Conservation (phyloP, 2,888 invertebrate species). For the Suillia variegata region DNA sequence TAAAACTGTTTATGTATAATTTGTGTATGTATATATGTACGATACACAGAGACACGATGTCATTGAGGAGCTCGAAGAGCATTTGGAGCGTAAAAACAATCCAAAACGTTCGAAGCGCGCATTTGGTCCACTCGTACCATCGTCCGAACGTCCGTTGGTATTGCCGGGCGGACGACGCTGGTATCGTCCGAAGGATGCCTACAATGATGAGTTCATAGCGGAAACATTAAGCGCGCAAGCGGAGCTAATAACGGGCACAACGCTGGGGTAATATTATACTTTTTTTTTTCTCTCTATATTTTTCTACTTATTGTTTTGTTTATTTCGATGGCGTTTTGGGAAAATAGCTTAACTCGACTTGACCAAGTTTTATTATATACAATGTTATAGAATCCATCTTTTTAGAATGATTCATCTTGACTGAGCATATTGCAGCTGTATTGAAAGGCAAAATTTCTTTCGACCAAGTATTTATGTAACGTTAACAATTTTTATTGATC, state of each 20-base stretch:
- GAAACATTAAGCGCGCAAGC: conserved; percentile 84
- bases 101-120: conserved; percentile 62
- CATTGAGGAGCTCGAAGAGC: conserved; percentile 63
- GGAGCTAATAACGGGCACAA: conserved; percentile 82
- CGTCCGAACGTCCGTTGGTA: conserved; percentile 73
- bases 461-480: too few species aligned
- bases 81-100: conserved; percentile 62
- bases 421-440: too few species aligned
- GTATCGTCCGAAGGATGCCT: conserved; percentile 84
- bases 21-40: conserved; percentile 24
- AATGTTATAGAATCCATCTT: too few species aligned
- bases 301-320: background rate
- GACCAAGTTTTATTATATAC: too few species aligned
- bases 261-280: conserved; percentile 73
- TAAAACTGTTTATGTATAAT: conserved; percentile 22
- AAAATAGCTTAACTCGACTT: background rate
- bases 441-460: too few species aligned
- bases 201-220: conserved; percentile 86
- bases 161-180: conserved; percentile 80
- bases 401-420: too few species aligned
- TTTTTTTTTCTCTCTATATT: background rate
- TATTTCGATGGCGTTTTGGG: too few species aligned
- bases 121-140: conserved; percentile 69
- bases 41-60: conserved; percentile 56
- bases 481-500: too few species aligned